Conservation (phyloP, 30 jellyfish, hydroid and myxozoan species). For the Turritopsis rubra region DNA sequence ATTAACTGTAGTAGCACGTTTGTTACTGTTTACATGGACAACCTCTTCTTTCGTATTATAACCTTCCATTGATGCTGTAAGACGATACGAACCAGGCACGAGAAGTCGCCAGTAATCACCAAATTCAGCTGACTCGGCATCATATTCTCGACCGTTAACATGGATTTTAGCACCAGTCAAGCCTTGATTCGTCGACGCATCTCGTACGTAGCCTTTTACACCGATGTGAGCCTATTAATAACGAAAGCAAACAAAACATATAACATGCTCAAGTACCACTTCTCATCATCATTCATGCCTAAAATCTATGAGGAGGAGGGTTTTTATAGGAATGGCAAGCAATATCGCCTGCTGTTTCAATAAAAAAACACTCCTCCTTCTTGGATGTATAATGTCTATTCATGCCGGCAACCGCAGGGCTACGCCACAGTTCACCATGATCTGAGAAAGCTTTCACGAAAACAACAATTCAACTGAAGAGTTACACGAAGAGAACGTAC, state of each 20-base stretch:
- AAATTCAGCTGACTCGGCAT: constrained; percentile 49
- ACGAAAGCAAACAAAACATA: not conserved
- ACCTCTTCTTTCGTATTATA: constrained; percentile 45
- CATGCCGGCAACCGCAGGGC: no score
- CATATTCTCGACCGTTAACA: constrained; percentile 79
- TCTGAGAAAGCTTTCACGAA: no score
- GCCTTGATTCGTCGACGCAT: constrained; percentile 56
- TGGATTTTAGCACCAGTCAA: constrained; percentile 50
- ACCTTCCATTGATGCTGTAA: constrained; percentile 75
- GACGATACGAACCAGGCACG: constrained; percentile 84
- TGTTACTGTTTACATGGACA: constrained; percentile 56
- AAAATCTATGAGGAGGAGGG: no score
- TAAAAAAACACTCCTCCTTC: no score
- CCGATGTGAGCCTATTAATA: constrained; percentile 76
- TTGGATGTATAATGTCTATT: no score
- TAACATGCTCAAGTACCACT: no score
- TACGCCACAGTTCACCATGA: no score
- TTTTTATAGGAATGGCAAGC: no score
- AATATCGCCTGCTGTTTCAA: no score
- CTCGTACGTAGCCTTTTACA: constrained; percentile 71
- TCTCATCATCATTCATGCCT: no score
- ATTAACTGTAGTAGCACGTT: constrained; percentile 37
- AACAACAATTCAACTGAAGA: no score
- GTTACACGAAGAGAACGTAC: not conserved
- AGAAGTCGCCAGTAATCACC: constrained; percentile 94